Percentiles rank a stretch among this genome's conserved stretches.
phyloP scores from a whole-genome alignment of 2,113 vertebrate species.

The Leptobrachium ailaonicum region DNA sequence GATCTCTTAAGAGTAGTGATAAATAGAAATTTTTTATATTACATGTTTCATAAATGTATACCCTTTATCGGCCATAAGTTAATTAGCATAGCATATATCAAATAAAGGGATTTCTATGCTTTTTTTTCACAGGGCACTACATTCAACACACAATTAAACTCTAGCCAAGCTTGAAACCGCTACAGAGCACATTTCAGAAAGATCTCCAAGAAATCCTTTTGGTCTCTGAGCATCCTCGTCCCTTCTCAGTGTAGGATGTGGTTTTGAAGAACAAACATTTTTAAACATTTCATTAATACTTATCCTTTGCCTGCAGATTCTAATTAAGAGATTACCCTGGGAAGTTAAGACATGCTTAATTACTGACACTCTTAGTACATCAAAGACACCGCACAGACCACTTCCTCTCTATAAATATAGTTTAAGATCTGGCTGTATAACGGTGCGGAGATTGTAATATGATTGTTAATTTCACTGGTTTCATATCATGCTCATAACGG shows the following conservation, averaged over 20 bases:
- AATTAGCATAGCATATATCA: no score
- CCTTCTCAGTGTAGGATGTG: constrained; percentile 9
- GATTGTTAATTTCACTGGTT: neutral
- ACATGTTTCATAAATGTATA: no score
- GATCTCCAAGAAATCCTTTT: neutral
- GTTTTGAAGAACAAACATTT: constrained; percentile 35
- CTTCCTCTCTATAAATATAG: constrained; percentile 23
- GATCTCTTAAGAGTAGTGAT: no score
- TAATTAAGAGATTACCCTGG: constrained; percentile 41
- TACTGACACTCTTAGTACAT: constrained; percentile 29
- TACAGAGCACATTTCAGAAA: no score
- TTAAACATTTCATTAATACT: constrained; percentile 30
- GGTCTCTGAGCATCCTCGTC: neutral
- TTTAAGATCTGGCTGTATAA: neutral
- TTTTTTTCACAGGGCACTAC: no score
- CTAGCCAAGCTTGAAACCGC: neutral
- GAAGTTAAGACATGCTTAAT: constrained; percentile 37
- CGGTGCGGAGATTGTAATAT: neutral
- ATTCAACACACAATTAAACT: no score
- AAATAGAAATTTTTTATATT: no score
- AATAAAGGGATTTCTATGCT: no score
- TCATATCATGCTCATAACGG: neutral
- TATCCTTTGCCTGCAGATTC: constrained; percentile 31
- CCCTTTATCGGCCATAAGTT: no score
- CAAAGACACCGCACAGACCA: constrained; percentile 31